Base-by-base conservation (phyloP, 1,140 invertebrate genomes). In the Drosophila seguyi region DNA sequence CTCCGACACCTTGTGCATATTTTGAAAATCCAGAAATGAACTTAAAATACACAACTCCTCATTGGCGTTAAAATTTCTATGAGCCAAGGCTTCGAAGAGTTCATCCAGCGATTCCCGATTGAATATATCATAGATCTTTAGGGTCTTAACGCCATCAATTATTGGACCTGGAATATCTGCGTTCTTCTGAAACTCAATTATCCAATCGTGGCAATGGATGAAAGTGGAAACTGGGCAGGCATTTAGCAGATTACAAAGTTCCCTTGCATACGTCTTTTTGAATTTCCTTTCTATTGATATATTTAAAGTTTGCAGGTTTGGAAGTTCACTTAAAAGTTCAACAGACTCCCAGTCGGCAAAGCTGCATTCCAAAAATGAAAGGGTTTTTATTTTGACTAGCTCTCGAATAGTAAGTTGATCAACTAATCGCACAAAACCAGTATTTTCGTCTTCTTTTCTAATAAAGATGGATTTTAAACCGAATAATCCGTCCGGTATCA, bases 1-100 rank as follows among this genome's bases (percentile, higher is more conserved):
- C 6, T 50, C 29, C 6, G 42, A 16, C 44, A 60, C 29, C 22
- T 60, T 48, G 4, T 7, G n/a, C 7, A 60, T 50, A 18, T 48
- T 10, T 8, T 13, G 0, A 29, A 60, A 60, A 8, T 25, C 0
- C 3, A 4, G 7, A 5, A 6, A 0, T 0, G 0, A 4, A 8
- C 7, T 1, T 13, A 5, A 16, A 6, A 45, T 14, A 29, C 7
- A 1, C 18, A 58, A 20, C 14, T 58, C 39, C 6, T 58, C 56
- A 20, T 31, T 45, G 25, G 4, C 29, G 7, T 4, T 29, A 4
- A 58, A 57, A 5, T 10, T 45, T 42, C 36, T 57, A 38, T 18
- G 2, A 3, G 18, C n/a, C 5, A 58, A 45, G 6, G 25, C 25
- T 8, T 57, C 38, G 3, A 41, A 16, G 1, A 57, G 6, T 2